These are phyloP conservation scores for Panurus biarmicus DNA, from an alignment of 2,113 vertebrate species.

Conservation along the genomic window DNA sequence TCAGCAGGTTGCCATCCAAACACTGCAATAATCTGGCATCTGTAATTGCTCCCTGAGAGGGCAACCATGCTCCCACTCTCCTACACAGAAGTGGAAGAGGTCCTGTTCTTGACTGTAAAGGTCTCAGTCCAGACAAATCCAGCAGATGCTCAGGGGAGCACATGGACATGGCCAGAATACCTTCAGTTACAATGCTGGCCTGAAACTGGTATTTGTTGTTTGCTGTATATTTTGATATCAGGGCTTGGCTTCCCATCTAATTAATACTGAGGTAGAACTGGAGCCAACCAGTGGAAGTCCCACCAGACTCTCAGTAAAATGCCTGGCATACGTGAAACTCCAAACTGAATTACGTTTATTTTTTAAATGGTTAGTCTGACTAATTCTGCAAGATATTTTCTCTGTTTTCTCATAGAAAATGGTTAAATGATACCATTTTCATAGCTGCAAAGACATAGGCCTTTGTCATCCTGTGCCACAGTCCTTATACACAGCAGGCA, in stretches of 20 bases:
- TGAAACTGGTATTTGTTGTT: not conserved
- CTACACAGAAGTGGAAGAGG: not conserved
- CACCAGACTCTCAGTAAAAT: not conserved
- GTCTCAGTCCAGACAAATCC: not conserved
- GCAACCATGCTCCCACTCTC: fast-evolving
- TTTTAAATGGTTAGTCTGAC: not conserved
- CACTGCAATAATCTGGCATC: not conserved
- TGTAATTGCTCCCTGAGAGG: conserved; percentile 27
- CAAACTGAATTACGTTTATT: not conserved
- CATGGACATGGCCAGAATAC: not conserved
- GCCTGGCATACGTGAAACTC: not conserved
- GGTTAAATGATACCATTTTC: not conserved
- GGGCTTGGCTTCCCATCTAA: not conserved
- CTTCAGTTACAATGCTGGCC: not conserved
- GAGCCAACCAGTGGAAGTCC: not conserved
- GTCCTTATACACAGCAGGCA: not conserved
- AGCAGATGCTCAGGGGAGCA: not conserved
- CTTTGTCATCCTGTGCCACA: conserved; percentile 3
- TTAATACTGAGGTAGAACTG: not conserved
- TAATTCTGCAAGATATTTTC: not conserved
- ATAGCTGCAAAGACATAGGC: not conserved
- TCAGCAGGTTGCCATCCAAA: not conserved
- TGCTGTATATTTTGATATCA: not conserved
- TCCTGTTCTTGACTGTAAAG: not conserved
- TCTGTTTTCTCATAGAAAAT: not conserved